phyloP scores from a whole-genome alignment of 1,140 invertebrate species.

The Aphaenogaster ashmeadi region DNA sequence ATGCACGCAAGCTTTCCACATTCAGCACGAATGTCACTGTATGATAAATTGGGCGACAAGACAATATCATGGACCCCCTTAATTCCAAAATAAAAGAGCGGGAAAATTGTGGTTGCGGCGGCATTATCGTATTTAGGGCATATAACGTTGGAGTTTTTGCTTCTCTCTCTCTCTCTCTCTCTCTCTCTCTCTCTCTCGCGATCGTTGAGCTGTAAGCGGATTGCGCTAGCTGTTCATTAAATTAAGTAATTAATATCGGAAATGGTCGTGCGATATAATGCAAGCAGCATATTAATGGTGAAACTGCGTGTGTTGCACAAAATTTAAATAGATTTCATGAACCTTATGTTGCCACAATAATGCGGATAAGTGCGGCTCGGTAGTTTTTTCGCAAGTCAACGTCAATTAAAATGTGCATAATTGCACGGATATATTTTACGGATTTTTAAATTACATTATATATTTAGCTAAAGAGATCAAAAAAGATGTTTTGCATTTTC shows the following conservation, averaged over 20 bases:
- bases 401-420: not conserved
- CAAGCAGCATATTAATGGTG: constrained; percentile 24
- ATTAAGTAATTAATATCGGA: constrained; percentile 82
- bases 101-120: constrained; percentile 54
- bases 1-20: not conserved
- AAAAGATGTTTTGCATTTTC: not conserved
- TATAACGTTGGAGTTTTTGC: constrained; percentile 63
- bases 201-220: constrained; percentile 79
- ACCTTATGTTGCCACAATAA: constrained; percentile 28
- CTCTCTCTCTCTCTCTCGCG: not conserved
- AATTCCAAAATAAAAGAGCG: constrained; percentile 50
- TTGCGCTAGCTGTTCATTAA: constrained; percentile 80
- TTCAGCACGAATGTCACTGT: not conserved
- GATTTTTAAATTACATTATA: constrained; percentile 2
- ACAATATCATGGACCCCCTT: constrained; percentile 29
- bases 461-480: not conserved
- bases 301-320: constrained; percentile 19
- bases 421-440: not conserved
- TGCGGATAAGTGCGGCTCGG: not conserved
- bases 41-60: constrained; percentile 35
- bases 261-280: constrained; percentile 67
- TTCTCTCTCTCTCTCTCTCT: constrained; percentile 1
- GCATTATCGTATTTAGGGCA: constrained; percentile 68
- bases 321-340: constrained; percentile 52
- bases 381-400: constrained; percentile 13